Conservation (phyloP, 2,113 vertebrate species). For the Cricetomys ansorgei region DNA sequence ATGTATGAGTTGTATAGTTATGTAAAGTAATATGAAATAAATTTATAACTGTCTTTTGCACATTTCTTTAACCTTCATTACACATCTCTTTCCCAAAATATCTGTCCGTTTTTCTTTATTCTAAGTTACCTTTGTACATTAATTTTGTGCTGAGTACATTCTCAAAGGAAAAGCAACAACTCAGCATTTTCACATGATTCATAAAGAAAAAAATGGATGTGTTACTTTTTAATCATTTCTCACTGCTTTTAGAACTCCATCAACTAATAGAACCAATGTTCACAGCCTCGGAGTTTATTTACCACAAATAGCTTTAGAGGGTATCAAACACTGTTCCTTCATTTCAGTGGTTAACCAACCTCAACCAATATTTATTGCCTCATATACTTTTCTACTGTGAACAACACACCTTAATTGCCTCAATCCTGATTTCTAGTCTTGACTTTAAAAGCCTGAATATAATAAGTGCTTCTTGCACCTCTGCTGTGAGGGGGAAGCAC, state of each 20-base stretch:
- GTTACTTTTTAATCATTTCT: slow-evolving; percentile 72
- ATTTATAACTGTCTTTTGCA: neutral
- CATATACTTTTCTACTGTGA: slow-evolving; percentile 71
- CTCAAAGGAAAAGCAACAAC: slow-evolving; percentile 22
- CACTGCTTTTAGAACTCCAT: slow-evolving; percentile 74
- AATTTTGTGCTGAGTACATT: slow-evolving; percentile 40
- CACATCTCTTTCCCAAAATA: neutral
- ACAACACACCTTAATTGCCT: slow-evolving; percentile 74
- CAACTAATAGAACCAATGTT: slow-evolving; percentile 72
- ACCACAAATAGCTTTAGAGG: slow-evolving; percentile 68
- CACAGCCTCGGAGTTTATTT: slow-evolving; percentile 69
- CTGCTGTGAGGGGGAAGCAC: neutral
- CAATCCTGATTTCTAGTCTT: slow-evolving; percentile 53
- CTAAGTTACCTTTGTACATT: slow-evolving; percentile 13
- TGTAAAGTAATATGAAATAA: neutral
- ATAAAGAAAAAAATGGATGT: slow-evolving; percentile 60
- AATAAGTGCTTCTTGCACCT: slow-evolving; percentile 65
- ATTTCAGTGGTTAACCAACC: slow-evolving; percentile 70
- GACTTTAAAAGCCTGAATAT: slow-evolving; percentile 60
- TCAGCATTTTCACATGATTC: slow-evolving; percentile 63
- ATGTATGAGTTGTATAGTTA: neutral
- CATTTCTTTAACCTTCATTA: neutral
- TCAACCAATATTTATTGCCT: slow-evolving; percentile 75
- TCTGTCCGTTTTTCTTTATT: slow-evolving; percentile 26
- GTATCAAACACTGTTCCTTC: slow-evolving; percentile 61